Base-by-base conservation (phyloP, 2,797 vertebrate species). In the Hapalemur alaotrensis region DNA sequence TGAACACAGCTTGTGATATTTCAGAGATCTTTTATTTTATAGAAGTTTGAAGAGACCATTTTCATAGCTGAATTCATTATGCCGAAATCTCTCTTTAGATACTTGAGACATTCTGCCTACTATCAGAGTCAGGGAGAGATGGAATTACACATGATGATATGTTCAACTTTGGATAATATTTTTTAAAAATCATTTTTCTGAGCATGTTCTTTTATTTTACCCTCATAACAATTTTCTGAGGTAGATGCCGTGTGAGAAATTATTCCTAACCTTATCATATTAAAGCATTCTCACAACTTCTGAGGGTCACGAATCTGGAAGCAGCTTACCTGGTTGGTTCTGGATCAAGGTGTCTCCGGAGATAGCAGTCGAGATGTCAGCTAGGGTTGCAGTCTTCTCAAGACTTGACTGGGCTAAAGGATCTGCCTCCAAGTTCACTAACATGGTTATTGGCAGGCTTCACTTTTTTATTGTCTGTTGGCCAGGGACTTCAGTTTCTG, bases 201-300 rank as follows among this genome's bases (percentile, higher is more conserved):
- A 75, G 48, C 18, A 46, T 72, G 81, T 96, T 86, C n/a, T 94
- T 87, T 95, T 84, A 72, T 87, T 92, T 95, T 43, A 54, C 28
- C 13, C 17, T 84, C 50, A 22, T 54, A 79, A 89, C 35, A 91
- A 72, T 84, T 95, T 92, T 72, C 82, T 72, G 46, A 89, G 30
- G 4, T 54, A 76, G 15, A 6, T 95, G 8, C 15, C n/a, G 1
- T 78, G 12, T 95, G 90, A 75, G 65, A 93, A 87, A 88, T 73
- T 91, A 67, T 70, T 35, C 35, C 79, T 73, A 76, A 61, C 48
- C 32, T 73, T 76, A 69, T n/a, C 32, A 75, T 28, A 48, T 93
- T 93, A 81, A 73, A 57, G 46, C 59, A 86, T 52, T 67, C 17
- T 84, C 43, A 54, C 25, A 25, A 5, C 73, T 94, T 91, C 57